These are phyloP conservation scores for Aphis gossypii DNA, from an alignment of 1,140 invertebrate genomes.

Conservation along the genomic window DNA sequence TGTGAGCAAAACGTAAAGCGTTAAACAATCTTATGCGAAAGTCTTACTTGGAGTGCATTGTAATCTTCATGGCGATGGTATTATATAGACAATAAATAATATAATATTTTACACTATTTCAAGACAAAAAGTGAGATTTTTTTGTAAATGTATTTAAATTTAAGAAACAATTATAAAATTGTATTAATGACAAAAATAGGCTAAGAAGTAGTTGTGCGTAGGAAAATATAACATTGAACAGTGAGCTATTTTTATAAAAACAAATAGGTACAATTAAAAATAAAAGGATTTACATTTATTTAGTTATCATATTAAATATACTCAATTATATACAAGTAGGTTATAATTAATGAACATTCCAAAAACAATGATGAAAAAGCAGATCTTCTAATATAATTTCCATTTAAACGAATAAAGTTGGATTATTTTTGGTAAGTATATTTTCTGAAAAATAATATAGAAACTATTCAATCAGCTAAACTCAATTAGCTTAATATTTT, in stretches of 20 bases:
- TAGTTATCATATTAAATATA: not conserved
- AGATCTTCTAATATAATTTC: not conserved
- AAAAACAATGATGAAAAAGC: not conserved
- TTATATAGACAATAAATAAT: conserved; percentile 37
- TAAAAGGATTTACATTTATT: not conserved
- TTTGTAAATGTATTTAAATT: not conserved
- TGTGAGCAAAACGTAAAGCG: not conserved
- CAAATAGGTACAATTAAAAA: not conserved
- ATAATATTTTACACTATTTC: not conserved
- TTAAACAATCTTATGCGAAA: conserved; percentile 1
- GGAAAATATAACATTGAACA: not conserved
- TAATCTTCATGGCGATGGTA: not conserved
- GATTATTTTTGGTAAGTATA: not conserved
- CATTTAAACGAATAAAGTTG: not conserved
- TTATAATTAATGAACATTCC: not conserved
- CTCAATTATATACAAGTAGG: not conserved
- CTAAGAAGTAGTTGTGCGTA: not conserved
- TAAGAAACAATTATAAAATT: not conserved
- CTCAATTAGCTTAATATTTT: not conserved
- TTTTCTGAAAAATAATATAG: not conserved
- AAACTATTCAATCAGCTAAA: not conserved
- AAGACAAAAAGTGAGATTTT: conserved; percentile 58
- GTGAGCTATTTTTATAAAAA: conserved; percentile 26
- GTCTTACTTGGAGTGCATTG: not conserved
- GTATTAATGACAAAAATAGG: not conserved